These are phyloP conservation scores for Pomatostomus ruficeps DNA, from an alignment of 2,113 vertebrate species.

Conservation along the genomic window DNA sequence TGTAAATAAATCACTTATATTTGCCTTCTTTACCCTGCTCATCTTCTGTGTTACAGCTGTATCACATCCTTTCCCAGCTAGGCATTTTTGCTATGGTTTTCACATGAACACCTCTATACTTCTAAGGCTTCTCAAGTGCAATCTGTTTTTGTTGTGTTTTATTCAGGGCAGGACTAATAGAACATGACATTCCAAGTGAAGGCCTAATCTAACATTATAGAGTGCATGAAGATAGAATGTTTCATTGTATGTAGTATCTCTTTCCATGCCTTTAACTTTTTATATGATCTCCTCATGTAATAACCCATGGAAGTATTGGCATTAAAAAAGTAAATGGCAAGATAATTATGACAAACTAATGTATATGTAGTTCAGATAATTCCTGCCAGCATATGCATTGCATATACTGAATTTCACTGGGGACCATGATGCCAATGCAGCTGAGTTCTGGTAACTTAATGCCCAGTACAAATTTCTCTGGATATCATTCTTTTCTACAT, in stretches of 20 bases:
- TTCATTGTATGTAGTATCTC: not conserved
- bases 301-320: not conserved
- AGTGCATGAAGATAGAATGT: not conserved
- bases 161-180: not conserved
- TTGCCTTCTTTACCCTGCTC: not conserved
- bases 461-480: not conserved
- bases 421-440: not conserved
- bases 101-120: not conserved
- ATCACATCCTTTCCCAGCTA: not conserved
- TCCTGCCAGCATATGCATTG: not conserved
- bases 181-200: not conserved
- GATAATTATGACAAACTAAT: not conserved
- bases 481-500: not conserved
- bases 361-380: not conserved
- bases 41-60: not conserved
- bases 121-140: not conserved
- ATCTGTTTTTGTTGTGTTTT: not conserved
- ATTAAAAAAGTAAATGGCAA: not conserved
- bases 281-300: not conserved
- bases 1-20: not conserved
- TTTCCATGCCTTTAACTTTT: not conserved
- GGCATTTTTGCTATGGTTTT: not conserved
- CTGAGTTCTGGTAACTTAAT: not conserved
- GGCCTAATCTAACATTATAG: not conserved
- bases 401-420: not conserved